Percentiles rank a stretch among this genome's conserved stretches.
Conservation (phyloP, 2,797 vertebrate species). For the Eulemur rubriventer region DNA sequence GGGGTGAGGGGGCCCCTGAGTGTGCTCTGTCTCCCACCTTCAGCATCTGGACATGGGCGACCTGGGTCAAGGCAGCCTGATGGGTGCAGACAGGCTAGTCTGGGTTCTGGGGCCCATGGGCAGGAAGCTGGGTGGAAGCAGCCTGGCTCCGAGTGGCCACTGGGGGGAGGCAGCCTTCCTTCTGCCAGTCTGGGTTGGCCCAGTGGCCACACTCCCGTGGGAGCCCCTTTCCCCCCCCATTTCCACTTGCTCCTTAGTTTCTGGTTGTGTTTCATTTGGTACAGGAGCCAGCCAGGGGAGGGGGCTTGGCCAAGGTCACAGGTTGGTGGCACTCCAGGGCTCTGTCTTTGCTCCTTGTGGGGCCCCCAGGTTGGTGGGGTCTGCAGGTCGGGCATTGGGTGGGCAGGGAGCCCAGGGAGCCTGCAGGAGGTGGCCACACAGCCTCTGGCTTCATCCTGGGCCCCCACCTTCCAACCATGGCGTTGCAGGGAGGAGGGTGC, state of each 20-base stretch:
- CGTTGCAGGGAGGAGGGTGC: not conserved
- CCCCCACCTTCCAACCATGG: not conserved
- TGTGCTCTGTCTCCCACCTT: not conserved
- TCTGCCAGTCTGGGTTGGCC: not conserved
- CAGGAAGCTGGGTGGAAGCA: not conserved
- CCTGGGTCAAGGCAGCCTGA: not conserved
- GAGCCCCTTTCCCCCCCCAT: not conserved
- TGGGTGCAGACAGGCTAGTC: not conserved
- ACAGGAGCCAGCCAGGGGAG: not conserved
- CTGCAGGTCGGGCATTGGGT: not conserved
- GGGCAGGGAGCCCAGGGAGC: not conserved
- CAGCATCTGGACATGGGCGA: not conserved
- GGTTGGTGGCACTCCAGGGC: not conserved
- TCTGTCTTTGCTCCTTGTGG: not conserved
- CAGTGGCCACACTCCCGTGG: not conserved
- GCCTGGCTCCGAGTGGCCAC: not conserved
- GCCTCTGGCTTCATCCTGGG: not conserved
- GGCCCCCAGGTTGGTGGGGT: not conserved
- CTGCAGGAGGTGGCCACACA: not conserved
- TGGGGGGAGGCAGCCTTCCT: not conserved
- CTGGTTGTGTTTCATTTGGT: slow-evolving; percentile 8
- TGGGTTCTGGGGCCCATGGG: not conserved
- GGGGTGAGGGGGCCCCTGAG: too few species aligned
- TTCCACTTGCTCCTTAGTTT: not conserved
- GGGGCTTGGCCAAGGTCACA: not conserved